Evolutionary conservation across 92 coral and sea anemone genomes (phyloP), one percentile per base, ranked within the genome.

Genomic region (Nematostella vectensis): DNA sequence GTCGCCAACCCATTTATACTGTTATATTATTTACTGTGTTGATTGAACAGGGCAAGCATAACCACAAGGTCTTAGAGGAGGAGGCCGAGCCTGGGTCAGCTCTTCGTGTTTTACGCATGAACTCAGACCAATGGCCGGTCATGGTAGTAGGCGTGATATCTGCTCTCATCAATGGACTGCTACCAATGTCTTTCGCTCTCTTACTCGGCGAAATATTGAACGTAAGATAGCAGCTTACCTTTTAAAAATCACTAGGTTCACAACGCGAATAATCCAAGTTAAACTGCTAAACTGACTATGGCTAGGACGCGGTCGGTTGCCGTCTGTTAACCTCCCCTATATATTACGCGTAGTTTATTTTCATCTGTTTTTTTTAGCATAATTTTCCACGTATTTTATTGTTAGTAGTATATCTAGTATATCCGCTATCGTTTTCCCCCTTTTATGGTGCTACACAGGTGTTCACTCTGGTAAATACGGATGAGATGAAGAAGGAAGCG

Each of bases 151-250:
- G 96, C 26, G 69, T 64, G n/a, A 23, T 88, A 43, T 86, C 71
- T 16, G 81, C 83, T 2, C 27, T 63, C 31, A 50, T 75, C 4
- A 68, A 68, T 47, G 96, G 96, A 19, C 48, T 78, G 15, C 80
- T 71, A 39, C 94, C 96, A 0, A 58, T 88, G 40, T 79, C 82
- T 2, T 88, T 88, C 69, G 96, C 96, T 3, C 17, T 88, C 63
- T 60, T 88, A 38, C 66, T 88, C 31, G 72, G 82, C 1, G 96
- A 88, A 80, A 78, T 88, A 25, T 73, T 88, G 13, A 68, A 52
- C 21, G 96, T 88, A 76, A 76, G 94, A 73, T 8, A 36, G 15
- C 42, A 36, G 42, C 42, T 36, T 15, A 8, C 8, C 15, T 15
- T 36, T 36, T 36, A 36, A 8, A 8, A 36, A 36, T 15, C 42